phyloP scores from a whole-genome alignment of 1,140 invertebrate genomes.

The Polypedilum vanderplanki region DNA sequence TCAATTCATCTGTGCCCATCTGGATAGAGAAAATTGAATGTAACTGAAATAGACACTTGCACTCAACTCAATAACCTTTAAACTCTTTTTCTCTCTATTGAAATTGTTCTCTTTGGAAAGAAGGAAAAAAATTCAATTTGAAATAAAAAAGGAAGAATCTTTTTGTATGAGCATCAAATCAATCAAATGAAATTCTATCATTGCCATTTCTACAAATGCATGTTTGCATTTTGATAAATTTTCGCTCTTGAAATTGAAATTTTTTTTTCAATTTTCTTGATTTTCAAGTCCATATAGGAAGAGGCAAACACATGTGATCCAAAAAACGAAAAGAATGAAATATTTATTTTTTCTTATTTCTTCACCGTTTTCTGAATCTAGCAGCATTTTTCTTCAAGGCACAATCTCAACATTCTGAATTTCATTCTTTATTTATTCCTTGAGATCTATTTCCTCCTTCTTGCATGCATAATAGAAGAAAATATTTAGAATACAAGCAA shows the following conservation, averaged over 20 bases:
- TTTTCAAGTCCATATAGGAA: background rate
- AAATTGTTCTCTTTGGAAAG: background rate
- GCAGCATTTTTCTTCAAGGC: background rate
- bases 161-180: background rate
- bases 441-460: background rate
- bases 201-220: background rate
- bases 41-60: background rate
- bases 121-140: background rate
- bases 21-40: background rate
- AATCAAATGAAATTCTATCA: background rate
- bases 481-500: slow-evolving; percentile 6
- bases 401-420: background rate
- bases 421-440: background rate
- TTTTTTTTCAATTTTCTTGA: slow-evolving; percentile 7
- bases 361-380: background rate
- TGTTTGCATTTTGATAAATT: slow-evolving; percentile 19
- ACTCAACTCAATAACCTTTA: background rate
- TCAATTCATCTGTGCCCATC: too few relatives aligned
- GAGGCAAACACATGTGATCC: background rate
- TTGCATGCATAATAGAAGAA: background rate
- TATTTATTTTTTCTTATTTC: background rate
- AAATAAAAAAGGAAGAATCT: too few relatives aligned
- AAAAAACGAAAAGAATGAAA: background rate
- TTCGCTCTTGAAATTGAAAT: background rate
- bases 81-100: background rate